Evolutionary conservation across 1,140 invertebrate genomes (phyloP), one percentile per base, ranked within the genome.

Genomic region (Stegodyphus mimosarum): DNA sequence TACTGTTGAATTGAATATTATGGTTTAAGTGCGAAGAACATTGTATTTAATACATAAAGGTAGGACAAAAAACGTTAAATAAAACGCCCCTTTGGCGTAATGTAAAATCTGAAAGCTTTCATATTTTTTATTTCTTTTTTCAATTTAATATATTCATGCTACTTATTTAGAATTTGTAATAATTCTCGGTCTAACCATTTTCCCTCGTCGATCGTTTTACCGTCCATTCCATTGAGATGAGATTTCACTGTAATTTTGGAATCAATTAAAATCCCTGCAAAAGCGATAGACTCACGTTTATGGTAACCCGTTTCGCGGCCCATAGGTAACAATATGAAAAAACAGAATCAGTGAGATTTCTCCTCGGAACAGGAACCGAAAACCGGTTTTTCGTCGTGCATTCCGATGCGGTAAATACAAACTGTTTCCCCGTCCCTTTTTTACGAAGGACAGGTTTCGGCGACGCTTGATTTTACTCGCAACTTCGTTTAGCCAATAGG

Each of bases 371-470:
- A 83, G 80, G 80, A 83, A 74, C 80, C 80, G 50, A 66, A 81
- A 83, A 83, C 80, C 80, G 80, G 80, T 83, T 83, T 79, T 33
- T 33, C 18, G 48, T 50, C n/a, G 13, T 18, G 72, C 70, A 83
- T 83, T 83, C 80, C 80, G 17, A 51, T 73, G 78, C 17, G 74
- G 80, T 83, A 83, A 83, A 83, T 63, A 83, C 78, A 80, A 80
- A 80, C 78, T 80, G 7, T 48, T 53, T 49, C 66, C 52, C 13
- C 18, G 13, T 18, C 53, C 50, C 15, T 48, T 60, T 53, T 72
- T 17, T 64, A 18, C 71, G 80, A 83, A 83, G 80, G 80, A 83
- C 80, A 83, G 80, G 80, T 83, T 74, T 52, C 33, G 55, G 55
- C 15, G 55, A 11, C 53, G 9, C 33, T 33, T 33, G 33, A 33